phyloP scores from a whole-genome alignment of 2,888 invertebrate species.

The Luffia ferchaultella region DNA sequence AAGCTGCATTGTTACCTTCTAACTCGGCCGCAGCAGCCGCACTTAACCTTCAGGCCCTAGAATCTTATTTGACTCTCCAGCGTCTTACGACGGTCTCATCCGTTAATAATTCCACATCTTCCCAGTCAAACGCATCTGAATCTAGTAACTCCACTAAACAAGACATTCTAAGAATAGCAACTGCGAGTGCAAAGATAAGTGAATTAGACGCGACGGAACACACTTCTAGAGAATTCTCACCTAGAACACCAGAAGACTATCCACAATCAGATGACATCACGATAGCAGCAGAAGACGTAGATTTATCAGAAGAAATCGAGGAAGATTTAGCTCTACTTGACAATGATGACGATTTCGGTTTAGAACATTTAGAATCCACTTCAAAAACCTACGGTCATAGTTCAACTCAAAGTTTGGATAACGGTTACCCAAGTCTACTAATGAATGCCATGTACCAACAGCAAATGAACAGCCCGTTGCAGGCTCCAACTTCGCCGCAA shows the following conservation, averaged over 20 bases:
- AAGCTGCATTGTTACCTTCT: constrained; percentile 82
- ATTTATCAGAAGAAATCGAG: constrained; percentile 75
- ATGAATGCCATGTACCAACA: constrained; percentile 74
- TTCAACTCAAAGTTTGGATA: constrained; percentile 68
- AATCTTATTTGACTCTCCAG: constrained; percentile 86
- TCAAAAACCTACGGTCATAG: constrained; percentile 48
- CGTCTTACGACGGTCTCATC: constrained; percentile 76
- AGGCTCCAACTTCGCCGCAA: constrained; percentile 49
- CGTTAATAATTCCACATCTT: constrained; percentile 37
- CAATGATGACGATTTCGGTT: constrained; percentile 75
- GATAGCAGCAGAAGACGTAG: constrained; percentile 66
- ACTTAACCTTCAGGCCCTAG: constrained; percentile 83
- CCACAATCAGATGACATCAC: constrained; percentile 58
- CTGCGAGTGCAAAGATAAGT: constrained; percentile 60
- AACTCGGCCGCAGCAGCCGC: constrained; percentile 87
- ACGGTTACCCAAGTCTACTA: constrained; percentile 74
- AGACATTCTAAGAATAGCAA: constrained; percentile 73
- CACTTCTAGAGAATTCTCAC: constrained; percentile 44
- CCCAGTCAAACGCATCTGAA: constrained; percentile 35
- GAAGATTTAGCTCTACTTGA: constrained; percentile 79
- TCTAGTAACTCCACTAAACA: constrained; percentile 61
- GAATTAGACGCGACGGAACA: constrained; percentile 46
- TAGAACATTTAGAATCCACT: constrained; percentile 61
- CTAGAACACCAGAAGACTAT: constrained; percentile 56
- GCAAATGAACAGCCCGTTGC: constrained; percentile 55